These are phyloP conservation scores for Cephonodes hylas DNA, from an alignment of 2,888 invertebrate species.

Conservation along the genomic window DNA sequence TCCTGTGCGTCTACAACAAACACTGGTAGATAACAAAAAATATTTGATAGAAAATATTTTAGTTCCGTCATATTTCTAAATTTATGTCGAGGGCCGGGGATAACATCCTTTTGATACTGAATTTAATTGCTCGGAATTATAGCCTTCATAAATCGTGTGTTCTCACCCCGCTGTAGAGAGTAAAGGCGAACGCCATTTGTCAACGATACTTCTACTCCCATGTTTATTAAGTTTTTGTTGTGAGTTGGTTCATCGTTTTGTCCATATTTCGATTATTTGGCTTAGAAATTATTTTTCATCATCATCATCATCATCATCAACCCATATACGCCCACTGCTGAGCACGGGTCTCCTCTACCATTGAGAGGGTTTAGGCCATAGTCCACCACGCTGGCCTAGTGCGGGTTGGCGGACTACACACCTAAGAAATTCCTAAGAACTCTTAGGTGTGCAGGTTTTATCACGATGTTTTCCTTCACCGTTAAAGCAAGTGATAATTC, in stretches of 20 bases:
- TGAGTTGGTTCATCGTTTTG: neutral
- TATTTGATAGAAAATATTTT: neutral
- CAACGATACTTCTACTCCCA: slow-evolving; percentile 3
- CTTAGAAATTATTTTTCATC: neutral
- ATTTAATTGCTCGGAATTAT: slow-evolving; percentile 17
- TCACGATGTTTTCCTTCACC: too few species aligned
- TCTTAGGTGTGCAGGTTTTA: too few species aligned
- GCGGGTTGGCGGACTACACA: too few species aligned
- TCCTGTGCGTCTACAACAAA: neutral
- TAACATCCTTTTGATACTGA: slow-evolving; percentile 15
- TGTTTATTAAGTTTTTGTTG: neutral
- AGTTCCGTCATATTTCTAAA: neutral
- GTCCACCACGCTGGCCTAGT: too few species aligned
- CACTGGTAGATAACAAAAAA: neutral
- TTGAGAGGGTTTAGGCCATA: too few species aligned
- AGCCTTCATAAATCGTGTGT: slow-evolving; percentile 12
- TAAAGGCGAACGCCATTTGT: slow-evolving; percentile 19
- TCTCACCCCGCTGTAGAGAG: slow-evolving; percentile 18
- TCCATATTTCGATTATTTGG: neutral
- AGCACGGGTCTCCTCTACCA: too few species aligned
- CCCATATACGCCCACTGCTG: too few species aligned
- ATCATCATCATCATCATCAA: too few species aligned
- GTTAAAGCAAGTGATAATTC: too few species aligned
- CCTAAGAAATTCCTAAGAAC: too few species aligned
- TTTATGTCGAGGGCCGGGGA: neutral